Percentiles rank a stretch among this genome's conserved stretches.
Evolutionary conservation across 2,797 vertebrate genomes (phyloP).

Genomic region (Chloroceryle inda): DNA sequence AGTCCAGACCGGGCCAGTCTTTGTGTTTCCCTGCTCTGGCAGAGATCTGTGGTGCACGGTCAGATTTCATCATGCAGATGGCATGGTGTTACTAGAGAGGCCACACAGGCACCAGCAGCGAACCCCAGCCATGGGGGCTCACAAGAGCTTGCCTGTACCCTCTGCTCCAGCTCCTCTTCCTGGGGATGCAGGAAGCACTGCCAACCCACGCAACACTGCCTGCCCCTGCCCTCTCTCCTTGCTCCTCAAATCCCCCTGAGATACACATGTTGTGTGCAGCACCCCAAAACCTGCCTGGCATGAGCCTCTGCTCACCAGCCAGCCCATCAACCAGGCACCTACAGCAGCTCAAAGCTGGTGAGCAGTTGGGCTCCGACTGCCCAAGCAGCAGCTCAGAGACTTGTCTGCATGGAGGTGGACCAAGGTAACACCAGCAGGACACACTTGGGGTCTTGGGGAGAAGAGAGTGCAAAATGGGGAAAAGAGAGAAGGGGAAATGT

Average conservation of each 20-base stretch:
- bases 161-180: not conserved
- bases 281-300: not conserved
- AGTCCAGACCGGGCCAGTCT: not conserved
- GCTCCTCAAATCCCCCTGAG: not conserved
- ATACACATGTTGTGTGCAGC: not conserved
- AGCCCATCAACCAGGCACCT: not conserved
- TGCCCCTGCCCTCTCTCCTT: not conserved
- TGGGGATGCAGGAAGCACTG: not conserved
- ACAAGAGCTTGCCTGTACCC: not conserved
- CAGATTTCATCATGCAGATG: accelerated
- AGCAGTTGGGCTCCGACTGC: not conserved
- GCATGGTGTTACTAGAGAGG: accelerated
- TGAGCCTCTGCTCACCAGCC: not conserved
- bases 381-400: not conserved
- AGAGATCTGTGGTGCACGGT: not conserved
- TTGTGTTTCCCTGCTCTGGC: not conserved
- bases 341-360: not conserved
- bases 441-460: not conserved
- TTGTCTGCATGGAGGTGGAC: accelerated
- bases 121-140: not conserved
- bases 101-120: accelerated
- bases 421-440: not conserved
- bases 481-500: not conserved
- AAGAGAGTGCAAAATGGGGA: not conserved
- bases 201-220: not conserved